Conservation (phyloP, 2,113 vertebrate species). For the Erpornis zantholeuca region DNA sequence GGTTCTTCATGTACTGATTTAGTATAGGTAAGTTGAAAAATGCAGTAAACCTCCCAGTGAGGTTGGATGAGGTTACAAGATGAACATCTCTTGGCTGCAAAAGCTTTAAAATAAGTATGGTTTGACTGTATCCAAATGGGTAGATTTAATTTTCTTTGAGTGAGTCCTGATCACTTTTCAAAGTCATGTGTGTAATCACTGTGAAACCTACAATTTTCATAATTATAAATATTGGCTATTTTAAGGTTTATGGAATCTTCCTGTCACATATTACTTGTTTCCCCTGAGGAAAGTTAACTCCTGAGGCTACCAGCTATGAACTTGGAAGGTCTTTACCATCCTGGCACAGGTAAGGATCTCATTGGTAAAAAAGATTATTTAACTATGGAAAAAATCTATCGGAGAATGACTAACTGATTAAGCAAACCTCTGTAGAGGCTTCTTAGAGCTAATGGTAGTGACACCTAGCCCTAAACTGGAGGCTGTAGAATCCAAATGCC, state of each 20-base stretch:
- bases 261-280: background rate
- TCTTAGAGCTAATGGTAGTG: background rate
- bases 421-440: background rate
- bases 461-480: background rate
- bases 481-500: background rate
- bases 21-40: background rate
- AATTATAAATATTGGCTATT: slow-evolving; percentile 29
- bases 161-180: slow-evolving; percentile 7
- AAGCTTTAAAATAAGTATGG: background rate
- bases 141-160: background rate
- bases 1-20: background rate
- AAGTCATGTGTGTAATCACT: slow-evolving; percentile 38
- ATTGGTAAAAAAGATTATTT: background rate
- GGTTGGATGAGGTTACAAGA: background rate
- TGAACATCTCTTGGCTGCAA: background rate
- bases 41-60: background rate
- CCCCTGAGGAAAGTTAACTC: background rate
- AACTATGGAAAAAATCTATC: background rate
- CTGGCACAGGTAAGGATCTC: background rate
- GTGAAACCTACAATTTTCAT: slow-evolving; percentile 30
- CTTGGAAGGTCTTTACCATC: background rate
- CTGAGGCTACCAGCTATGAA: background rate
- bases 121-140: background rate
- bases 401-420: background rate
- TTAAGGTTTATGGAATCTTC: slow-evolving; percentile 21